Percentiles rank a stretch among this genome's conserved stretches.
Conservation (phyloP, 92 coral and sea anemone species). For the Muricea muricata region DNA sequence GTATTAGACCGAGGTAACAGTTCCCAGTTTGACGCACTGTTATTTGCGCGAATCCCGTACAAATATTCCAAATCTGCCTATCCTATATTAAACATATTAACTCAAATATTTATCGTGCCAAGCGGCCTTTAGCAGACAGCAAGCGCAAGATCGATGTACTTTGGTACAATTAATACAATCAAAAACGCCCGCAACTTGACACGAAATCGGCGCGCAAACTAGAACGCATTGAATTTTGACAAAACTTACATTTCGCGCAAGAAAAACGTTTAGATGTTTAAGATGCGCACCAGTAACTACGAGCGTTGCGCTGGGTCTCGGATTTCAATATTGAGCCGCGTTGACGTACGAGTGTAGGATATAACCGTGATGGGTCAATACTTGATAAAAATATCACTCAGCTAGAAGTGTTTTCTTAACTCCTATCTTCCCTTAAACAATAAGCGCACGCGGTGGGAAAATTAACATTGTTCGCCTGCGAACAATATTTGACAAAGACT, state of each 20-base stretch:
- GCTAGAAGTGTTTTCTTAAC: not conserved
- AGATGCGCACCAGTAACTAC: not conserved
- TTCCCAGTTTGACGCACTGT: not conserved
- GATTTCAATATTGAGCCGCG: slow-evolving; percentile 2
- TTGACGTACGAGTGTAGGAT: not conserved
- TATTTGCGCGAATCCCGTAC: slow-evolving; percentile 10
- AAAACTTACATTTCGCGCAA: not conserved
- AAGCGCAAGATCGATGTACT: not conserved
- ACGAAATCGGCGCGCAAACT: not conserved
- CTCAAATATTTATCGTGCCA: slow-evolving; percentile 18
- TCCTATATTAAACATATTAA: slow-evolving; percentile 33
- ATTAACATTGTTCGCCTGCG: not conserved
- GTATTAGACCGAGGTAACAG: not conserved
- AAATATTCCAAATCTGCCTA: slow-evolving; percentile 13
- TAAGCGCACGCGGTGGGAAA: not conserved
- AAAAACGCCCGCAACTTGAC: not conserved
- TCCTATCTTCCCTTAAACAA: slow-evolving; percentile 1
- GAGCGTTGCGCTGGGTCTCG: not conserved
- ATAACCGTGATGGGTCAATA: slow-evolving; percentile 13
- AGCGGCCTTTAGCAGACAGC: not conserved
- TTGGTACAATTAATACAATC: not conserved
- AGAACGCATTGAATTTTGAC: not conserved
- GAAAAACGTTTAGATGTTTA: not conserved
- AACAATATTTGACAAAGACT: not conserved
- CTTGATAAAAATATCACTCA: not conserved